Base-by-base conservation (phyloP, 2,797 vertebrate species). In the Telmatherina bonti region DNA sequence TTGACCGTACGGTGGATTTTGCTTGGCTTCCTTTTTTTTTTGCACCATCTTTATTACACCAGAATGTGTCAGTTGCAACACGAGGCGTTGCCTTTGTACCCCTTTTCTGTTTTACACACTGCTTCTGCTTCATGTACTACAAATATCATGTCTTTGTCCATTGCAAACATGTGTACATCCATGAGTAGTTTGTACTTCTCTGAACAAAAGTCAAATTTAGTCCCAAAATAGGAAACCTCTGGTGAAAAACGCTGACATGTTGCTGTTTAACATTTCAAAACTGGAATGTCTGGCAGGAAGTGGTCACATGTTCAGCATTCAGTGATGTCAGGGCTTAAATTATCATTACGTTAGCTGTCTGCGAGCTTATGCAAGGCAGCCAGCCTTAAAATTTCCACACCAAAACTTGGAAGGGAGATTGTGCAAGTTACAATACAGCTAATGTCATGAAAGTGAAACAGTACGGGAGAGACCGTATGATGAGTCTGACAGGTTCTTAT, bases 211-310 rank as follows among this genome's bases (percentile, higher is more conserved):
- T 76, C 55, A 55, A 56, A 35, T 68, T 35, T 69, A 54, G 56
- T 35, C n/a, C 35, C 7, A 67, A 69, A 78, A 60, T 72, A 70
- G 77, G 86, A 81, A 85, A 54, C 57, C 4, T 0, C 15, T 15
- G 7, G 0, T 3, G 27, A 47, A 56, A 79, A 80, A 57, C 0
- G 76, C 76, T 88, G 85, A 88, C 80, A 30, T 62, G 27, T 47
- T 27, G 15, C 16, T 26, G 24, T 33, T 59, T 45, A n/a, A 12
- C 8, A 63, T 75, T 70, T 58, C 51, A 77, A 79, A 64, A 79
- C 54, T 56, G 53, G 62, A 63, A 62, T 29, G 79, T 84, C 86
- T 87, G 83, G 45, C 68, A 73, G 72, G 75, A 82, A 74, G 36
- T 0, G 7, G 65, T 79, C 84, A 81, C 82, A 76, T 82, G 79